Conservation (phyloP, 2,113 vertebrate species). For the Sylvietta virens region DNA sequence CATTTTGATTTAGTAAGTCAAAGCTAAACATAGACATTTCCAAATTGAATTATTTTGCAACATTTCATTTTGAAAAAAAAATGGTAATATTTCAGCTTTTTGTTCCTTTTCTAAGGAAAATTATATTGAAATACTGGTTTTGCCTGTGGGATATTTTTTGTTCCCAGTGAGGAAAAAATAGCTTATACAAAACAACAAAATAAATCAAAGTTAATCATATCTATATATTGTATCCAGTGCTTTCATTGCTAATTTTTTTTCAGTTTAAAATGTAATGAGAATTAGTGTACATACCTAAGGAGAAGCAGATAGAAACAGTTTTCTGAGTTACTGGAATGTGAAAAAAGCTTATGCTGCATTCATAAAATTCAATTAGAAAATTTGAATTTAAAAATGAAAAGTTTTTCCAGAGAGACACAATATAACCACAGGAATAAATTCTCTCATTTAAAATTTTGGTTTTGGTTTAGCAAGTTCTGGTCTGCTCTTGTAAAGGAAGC, state of each 20-base stretch:
- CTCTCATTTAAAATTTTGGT: not conserved
- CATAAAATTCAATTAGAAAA: not conserved
- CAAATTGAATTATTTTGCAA: conserved; percentile 40
- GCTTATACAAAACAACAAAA: not conserved
- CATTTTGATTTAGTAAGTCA: conserved; percentile 17
- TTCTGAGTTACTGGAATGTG: not conserved
- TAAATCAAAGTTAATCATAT: conserved; percentile 21
- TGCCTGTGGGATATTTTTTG: conserved; percentile 7
- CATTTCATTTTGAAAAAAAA: not conserved
- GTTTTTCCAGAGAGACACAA: not conserved
- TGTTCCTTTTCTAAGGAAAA: conserved; percentile 16
- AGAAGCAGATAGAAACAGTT: not conserved
- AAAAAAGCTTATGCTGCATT: not conserved
- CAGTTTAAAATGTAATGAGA: not conserved
- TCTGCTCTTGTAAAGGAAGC: not conserved
- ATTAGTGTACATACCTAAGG: not conserved
- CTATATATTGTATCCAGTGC: not conserved
- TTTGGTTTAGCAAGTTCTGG: not conserved
- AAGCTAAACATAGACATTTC: conserved; percentile 29
- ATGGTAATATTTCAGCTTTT: conserved; percentile 36
- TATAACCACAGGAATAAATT: not conserved
- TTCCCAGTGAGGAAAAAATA: conserved; percentile 22
- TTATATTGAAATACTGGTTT: not conserved
- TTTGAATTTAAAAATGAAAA: not conserved
- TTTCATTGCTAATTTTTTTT: not conserved